Percentiles rank a stretch among this genome's conserved stretches.
Conservation (phyloP, 2,888 invertebrate genomes). For the Brenthis daphne region DNA sequence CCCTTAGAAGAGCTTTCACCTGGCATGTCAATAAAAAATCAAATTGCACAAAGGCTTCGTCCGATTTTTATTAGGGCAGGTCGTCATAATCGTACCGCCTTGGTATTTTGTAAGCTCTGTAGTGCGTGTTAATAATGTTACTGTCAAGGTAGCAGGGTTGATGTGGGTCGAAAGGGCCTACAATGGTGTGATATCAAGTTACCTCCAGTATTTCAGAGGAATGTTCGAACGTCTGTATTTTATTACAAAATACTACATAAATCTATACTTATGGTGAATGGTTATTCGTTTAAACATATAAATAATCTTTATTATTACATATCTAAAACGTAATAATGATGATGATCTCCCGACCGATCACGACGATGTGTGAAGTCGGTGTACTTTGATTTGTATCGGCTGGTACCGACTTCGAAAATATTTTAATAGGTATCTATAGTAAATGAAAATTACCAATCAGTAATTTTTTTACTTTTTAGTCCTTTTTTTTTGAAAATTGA, state of each 20-base stretch:
- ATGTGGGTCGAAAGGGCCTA: slow-evolving; percentile 43
- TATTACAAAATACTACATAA: slow-evolving; percentile 12
- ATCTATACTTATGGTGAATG: background rate
- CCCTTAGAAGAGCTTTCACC: slow-evolving; percentile 27
- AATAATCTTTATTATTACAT: no score
- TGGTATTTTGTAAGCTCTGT: slow-evolving; percentile 25
- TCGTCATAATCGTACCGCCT: slow-evolving; percentile 31
- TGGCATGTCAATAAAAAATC: slow-evolving; percentile 27
- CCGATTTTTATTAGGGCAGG: slow-evolving; percentile 34
- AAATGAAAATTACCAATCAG: no score
- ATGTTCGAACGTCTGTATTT: slow-evolving; percentile 27
- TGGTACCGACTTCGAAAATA: no score
- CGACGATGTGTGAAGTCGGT: no score
- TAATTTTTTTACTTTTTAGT: no score
- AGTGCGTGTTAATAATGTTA: slow-evolving; percentile 42
- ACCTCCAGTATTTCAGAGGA: slow-evolving; percentile 36
- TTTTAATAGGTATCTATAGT: no score
- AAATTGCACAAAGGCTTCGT: slow-evolving; percentile 23
- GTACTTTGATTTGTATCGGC: no score
- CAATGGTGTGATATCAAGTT: slow-evolving; percentile 41
- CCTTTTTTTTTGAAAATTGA: no score
- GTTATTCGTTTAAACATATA: background rate
- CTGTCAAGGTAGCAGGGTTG: slow-evolving; percentile 40
- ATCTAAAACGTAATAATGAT: no score
- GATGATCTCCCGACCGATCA: no score